Evolutionary conservation across 2,888 invertebrate species (phyloP).

Genomic region (Cryptus viduatorius): DNA sequence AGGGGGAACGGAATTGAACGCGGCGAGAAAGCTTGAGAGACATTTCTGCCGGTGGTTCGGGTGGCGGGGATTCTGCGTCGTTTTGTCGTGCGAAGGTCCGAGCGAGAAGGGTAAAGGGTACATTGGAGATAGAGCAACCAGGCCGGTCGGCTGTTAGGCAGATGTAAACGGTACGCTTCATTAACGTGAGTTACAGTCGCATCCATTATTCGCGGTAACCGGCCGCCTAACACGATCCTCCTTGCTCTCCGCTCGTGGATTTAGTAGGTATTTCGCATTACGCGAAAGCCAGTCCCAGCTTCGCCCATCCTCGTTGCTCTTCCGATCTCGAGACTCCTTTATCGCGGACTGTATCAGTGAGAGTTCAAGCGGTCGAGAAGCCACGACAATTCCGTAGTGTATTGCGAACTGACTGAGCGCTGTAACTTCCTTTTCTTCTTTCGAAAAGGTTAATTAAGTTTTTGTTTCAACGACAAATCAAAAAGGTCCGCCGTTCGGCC

Average conservation of each 20-base stretch:
- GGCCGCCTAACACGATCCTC: constrained; percentile 71
- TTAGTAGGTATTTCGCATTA: constrained; percentile 65
- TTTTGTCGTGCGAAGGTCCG: constrained; percentile 31
- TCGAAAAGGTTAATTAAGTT: too few relatives aligned
- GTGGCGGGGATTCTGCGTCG: constrained; percentile 36
- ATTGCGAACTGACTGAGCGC: too few relatives aligned
- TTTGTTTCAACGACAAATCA: too few relatives aligned
- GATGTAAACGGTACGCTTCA: constrained; percentile 81
- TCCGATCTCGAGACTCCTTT: constrained; percentile 8
- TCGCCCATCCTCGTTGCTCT: constrained; percentile 12
- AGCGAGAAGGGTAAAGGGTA: constrained; percentile 36
- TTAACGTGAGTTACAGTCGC: constrained; percentile 81
- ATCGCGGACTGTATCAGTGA: constrained; percentile 5
- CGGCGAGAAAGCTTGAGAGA: constrained; percentile 69
- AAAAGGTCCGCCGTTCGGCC: too few relatives aligned
- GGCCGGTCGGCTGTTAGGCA: constrained; percentile 71
- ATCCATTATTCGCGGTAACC: constrained; percentile 80
- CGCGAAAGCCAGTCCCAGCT: constrained; percentile 48
- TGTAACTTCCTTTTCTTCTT: too few relatives aligned
- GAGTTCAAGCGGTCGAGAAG: constrained; percentile 4
- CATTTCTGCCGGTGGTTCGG: constrained; percentile 56
- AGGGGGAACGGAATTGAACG: constrained; percentile 71
- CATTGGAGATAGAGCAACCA: constrained; percentile 56
- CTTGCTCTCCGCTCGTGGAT: constrained; percentile 28
- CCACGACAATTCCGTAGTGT: not conserved